A percentile compares a stretch with the other conserved stretches of the same genome.
These are phyloP conservation scores for Chrysotoxum bicinctum DNA, from an alignment of 2,888 invertebrate genomes.

Conservation along the genomic window DNA sequence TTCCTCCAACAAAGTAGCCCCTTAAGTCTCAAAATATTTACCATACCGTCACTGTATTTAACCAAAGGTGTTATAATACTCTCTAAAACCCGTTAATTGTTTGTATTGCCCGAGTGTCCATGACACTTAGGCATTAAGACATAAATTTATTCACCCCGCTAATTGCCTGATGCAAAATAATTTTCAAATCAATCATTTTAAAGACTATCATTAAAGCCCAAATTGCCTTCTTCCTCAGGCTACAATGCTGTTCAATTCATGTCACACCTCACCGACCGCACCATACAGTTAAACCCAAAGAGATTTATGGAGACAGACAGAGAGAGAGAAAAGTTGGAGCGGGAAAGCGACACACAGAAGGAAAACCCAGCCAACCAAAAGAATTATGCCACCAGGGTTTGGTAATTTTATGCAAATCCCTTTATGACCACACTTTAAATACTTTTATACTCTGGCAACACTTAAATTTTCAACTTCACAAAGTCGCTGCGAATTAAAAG, in stretches of 20 bases:
- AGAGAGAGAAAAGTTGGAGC: neutral
- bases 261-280: neutral
- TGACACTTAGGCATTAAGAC: neutral
- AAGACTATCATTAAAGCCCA: constrained; percentile 8
- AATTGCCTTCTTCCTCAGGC: constrained; percentile 7
- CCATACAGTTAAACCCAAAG: neutral
- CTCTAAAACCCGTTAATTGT: constrained; percentile 14
- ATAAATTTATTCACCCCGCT: constrained; percentile 28
- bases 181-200: constrained; percentile 40
- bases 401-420: constrained; percentile 57
- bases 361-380: constrained; percentile 25
- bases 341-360: neutral
- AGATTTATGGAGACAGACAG: neutral
- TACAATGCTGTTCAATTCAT: neutral
- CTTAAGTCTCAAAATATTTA: neutral
- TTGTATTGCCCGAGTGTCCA: constrained; percentile 7
- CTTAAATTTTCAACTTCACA: constrained; percentile 66
- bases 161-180: constrained; percentile 13
- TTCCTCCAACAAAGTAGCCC: neutral
- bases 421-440: constrained; percentile 60
- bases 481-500: constrained; percentile 65
- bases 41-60: neutral
- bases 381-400: constrained; percentile 36
- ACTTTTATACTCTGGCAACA: constrained; percentile 57
- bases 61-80: neutral